Conservation (phyloP, 2,113 vertebrate species). For the Poecile atricapillus region DNA sequence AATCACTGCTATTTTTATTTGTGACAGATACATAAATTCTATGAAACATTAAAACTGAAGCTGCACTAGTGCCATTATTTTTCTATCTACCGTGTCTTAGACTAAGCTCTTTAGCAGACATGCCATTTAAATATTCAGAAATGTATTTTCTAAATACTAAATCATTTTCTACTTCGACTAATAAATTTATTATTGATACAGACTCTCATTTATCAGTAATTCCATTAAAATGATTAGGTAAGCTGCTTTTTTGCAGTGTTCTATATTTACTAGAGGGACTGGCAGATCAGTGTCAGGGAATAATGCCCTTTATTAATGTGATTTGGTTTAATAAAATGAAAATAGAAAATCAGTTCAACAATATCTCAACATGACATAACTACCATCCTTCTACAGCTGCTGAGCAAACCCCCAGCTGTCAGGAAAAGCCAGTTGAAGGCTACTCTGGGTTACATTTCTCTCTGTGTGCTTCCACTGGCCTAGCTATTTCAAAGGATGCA, state of each 20-base stretch:
- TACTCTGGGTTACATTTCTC: not conserved
- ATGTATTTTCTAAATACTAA: not conserved
- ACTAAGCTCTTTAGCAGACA: not conserved
- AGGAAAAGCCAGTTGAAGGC: not conserved
- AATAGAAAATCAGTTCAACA: not conserved
- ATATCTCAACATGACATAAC: not conserved
- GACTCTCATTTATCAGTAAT: not conserved
- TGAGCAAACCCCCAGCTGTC: not conserved
- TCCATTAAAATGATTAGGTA: not conserved
- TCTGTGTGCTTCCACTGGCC: not conserved
- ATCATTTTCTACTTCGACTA: not conserved
- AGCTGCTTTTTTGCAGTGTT: not conserved
- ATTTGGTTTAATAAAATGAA: not conserved
- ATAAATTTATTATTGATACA: not conserved
- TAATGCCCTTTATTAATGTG: not conserved
- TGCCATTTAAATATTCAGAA: not conserved
- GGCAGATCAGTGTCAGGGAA: not conserved
- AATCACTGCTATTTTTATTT: not conserved
- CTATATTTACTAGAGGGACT: not conserved
- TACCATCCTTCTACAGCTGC: not conserved
- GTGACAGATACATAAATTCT: conserved; percentile 13
- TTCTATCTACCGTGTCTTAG: not conserved
- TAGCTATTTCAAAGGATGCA: not conserved
- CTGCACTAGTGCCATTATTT: not conserved
- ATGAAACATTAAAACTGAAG: not conserved